These are phyloP conservation scores for Nomada ferruginata DNA, from an alignment of 2,888 invertebrate genomes.

Conservation along the genomic window DNA sequence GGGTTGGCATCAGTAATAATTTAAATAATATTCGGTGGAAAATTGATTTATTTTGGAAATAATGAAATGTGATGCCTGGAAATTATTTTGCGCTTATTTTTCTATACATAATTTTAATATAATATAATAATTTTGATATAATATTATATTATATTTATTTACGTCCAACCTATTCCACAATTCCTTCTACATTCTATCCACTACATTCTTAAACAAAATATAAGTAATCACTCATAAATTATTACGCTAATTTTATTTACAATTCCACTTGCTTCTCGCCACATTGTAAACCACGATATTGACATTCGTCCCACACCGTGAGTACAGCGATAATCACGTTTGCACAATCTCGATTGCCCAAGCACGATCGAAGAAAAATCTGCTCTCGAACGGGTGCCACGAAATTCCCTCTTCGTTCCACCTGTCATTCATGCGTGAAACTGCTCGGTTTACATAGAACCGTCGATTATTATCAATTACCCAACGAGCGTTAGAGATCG, in stretches of 20 bases:
- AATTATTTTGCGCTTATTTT: no score
- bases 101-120: no score
- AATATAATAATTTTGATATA: no score
- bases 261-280: accelerated
- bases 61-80: no score
- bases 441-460: constrained; percentile 54
- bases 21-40: no score
- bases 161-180: no score
- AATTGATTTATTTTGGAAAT: no score
- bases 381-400: constrained; percentile 14
- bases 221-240: no score
- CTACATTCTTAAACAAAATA: no score
- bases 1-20: no score
- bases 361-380: constrained; percentile 34
- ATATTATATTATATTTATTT: no score
- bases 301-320: background rate
- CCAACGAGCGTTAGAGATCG: constrained; percentile 45
- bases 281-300: background rate
- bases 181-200: no score
- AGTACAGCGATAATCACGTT: background rate
- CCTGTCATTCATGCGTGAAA: constrained; percentile 47
- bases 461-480: constrained; percentile 46
- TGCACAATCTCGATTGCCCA: background rate
- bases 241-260: background rate
- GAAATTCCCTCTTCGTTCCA: constrained; percentile 29